Percentiles rank a stretch among this genome's conserved stretches.
These are phyloP conservation scores for Mustelus asterias DNA, from an alignment of 2,113 vertebrate genomes.

Conservation along the genomic window DNA sequence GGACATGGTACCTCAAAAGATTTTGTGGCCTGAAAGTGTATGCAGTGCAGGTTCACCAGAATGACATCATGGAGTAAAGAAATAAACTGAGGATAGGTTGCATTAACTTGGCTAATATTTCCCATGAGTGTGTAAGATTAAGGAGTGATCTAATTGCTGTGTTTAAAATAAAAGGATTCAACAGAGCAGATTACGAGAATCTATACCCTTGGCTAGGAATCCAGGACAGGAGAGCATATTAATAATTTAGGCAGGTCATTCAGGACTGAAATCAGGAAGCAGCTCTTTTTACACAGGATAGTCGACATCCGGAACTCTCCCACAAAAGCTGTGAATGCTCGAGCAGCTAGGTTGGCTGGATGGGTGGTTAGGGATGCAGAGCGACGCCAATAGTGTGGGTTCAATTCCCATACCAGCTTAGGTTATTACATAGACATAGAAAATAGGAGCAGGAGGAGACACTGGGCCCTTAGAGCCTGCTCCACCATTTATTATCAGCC, in stretches of 20 bases:
- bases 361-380: no score
- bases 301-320: background rate
- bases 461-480: no score
- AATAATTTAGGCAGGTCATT: background rate
- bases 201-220: background rate
- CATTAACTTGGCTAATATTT: background rate
- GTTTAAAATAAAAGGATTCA: background rate
- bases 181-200: background rate
- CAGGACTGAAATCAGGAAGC: background rate
- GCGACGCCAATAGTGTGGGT: no score
- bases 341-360: no score
- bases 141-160: background rate
- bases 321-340: background rate
- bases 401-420: no score
- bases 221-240: background rate
- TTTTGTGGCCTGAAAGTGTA: background rate
- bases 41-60: background rate
- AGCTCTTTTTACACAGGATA: background rate
- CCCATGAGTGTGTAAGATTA: background rate
- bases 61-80: background rate
- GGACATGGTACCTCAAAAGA: background rate
- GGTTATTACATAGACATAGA: no score
- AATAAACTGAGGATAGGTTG: background rate
- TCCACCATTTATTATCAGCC: no score
- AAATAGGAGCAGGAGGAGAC: no score